Evolutionary conservation across 1,140 invertebrate species (phyloP).

Genomic region (Oncopodura yosiiana): DNA sequence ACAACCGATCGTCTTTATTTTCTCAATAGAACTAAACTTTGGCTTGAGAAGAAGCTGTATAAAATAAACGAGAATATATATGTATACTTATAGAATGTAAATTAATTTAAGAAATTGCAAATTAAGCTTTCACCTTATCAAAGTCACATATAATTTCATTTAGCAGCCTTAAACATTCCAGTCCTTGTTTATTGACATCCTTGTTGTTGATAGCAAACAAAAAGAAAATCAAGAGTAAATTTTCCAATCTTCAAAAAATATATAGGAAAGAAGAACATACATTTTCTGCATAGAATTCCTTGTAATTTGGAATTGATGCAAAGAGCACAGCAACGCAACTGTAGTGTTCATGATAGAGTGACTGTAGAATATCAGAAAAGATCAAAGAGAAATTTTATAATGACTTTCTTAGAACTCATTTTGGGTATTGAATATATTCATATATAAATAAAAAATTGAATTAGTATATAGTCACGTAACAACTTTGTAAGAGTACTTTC

Average conservation of each 20-base stretch:
- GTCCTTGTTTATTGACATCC: constrained; percentile 92
- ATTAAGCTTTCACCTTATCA: constrained; percentile 68
- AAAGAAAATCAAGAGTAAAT: too few relatives aligned
- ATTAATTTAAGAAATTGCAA: neutral
- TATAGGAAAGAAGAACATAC: too few relatives aligned
- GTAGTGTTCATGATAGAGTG: constrained; percentile 90
- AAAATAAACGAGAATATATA: constrained; percentile 16
- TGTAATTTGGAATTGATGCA: constrained; percentile 96
- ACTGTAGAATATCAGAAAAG: constrained; percentile 45
- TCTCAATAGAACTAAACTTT: constrained; percentile 91
- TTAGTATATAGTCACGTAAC: too few relatives aligned
- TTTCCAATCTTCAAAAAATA: too few relatives aligned
- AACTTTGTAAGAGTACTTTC: too few relatives aligned
- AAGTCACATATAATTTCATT: constrained; percentile 99
- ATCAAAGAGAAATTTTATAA: constrained; percentile 4
- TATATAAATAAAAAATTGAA: constrained; percentile 1
- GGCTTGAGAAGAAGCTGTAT: constrained; percentile 76
- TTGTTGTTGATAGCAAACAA: too few relatives aligned
- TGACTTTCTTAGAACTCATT: too few relatives aligned
- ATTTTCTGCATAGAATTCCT: constrained; percentile 95
- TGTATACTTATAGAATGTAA: neutral
- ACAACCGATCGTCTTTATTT: constrained; percentile 97
- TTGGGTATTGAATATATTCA: too few relatives aligned
- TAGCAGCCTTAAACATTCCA: constrained; percentile 85
- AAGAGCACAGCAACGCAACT: constrained; percentile 94